Evolutionary conservation across 1,140 invertebrate genomes (phyloP), one percentile per base, ranked within the genome.

Genomic region (Scaptomyza graminum): DNA sequence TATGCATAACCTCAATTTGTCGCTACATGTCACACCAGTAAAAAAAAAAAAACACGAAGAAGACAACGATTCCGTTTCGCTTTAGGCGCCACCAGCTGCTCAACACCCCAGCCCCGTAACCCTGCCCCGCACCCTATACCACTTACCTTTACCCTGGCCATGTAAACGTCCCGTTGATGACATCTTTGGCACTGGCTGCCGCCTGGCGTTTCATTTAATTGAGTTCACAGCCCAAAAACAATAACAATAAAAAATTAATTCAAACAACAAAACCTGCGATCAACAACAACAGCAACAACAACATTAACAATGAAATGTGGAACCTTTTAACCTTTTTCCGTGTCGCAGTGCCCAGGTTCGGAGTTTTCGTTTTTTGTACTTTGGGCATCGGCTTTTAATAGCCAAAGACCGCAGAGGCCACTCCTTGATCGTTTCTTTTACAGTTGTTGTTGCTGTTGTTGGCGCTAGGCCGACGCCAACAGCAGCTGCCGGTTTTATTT

Each of bases 191-290:
- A 76, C 62, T 60, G 71, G 62, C 73, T 82, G 54, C 64, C 71
- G 82, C 78, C 78, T 87, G 82, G 82, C 82, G 82, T 85, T 82
- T 76, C 65, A 63, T 88, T 87, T 87, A 87, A 87, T 87, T 87
- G 82, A 88, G 82, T 87, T 87, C 83, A 88, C 82, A 88, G 82
- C 82, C 82, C 63, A 75, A 84, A 75, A 72, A 76, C 81, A 80
- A 87, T 88, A 87, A 88, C 78, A 87, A 87, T 87, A 87, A 87
- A 87, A 57, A 87, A 82, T 87, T 87, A 87, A 87, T 87, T 87
- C 78, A 76, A 81, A 82, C 73, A 72, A 68, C 64, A 60, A 68
- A 63, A 41, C 57, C 43, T 28, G 34, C 37, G 44, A 62, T 47
- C 68, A 76, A 64, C 59, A 43, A 13, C 64, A 64, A 68, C 57